These are phyloP conservation scores for Strix occidentalis DNA, from an alignment of 2,797 vertebrate genomes.

Conservation along the genomic window DNA sequence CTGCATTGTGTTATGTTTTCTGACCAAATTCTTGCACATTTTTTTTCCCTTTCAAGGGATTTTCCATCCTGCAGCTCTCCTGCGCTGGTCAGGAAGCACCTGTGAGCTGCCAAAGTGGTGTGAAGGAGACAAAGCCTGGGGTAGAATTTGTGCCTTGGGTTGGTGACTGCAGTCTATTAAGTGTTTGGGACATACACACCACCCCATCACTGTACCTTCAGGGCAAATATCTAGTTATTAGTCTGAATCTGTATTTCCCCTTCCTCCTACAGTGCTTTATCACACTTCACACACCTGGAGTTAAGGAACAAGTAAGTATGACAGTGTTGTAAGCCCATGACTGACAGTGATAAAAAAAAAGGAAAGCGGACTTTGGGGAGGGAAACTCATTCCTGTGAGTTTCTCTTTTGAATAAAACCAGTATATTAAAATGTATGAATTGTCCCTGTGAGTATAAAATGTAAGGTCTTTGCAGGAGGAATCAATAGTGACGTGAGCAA, in stretches of 20 bases:
- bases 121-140: background rate
- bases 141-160: background rate
- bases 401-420: background rate
- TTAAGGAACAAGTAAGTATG: background rate
- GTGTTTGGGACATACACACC: background rate
- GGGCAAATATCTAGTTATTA: background rate
- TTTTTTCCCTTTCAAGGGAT: background rate
- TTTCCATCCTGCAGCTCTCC: background rate
- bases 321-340: background rate
- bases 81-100: background rate
- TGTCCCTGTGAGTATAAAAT: background rate
- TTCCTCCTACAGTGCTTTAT: background rate
- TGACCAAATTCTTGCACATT: background rate
- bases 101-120: background rate
- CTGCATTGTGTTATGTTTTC: background rate
- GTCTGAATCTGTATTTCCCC: background rate
- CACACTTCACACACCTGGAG: background rate
- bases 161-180: background rate
- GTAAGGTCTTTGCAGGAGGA: background rate
- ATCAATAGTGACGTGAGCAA: background rate
- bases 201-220: background rate
- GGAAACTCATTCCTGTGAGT: background rate
- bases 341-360: background rate
- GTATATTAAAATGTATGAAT: conserved; percentile 28
- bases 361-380: background rate